A percentile compares a stretch with the other conserved stretches of the same genome.
Conservation (phyloP, 2,888 invertebrate species). For the Nudaria mundana region DNA sequence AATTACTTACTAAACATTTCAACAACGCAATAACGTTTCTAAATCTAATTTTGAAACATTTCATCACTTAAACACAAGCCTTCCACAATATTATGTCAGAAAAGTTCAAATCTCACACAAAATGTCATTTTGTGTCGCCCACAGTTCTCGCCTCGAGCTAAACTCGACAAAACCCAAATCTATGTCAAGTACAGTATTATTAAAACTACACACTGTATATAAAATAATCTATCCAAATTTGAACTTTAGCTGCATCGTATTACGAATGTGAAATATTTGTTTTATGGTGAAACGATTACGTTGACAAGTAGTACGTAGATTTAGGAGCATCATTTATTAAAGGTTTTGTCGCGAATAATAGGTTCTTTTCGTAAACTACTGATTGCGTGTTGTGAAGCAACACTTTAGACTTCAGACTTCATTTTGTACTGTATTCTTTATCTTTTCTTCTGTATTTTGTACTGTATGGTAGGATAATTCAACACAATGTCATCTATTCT, state of each 20-base stretch:
- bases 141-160: conserved; percentile 41
- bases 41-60: no score
- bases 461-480: no score
- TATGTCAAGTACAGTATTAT: conserved; percentile 53
- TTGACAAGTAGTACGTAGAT: conserved; percentile 29
- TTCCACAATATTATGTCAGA: conserved; percentile 14
- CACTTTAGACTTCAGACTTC: no score
- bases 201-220: conserved; percentile 7
- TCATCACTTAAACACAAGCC: no score
- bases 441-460: no score
- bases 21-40: not conserved
- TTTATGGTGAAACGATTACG: conserved; percentile 9
- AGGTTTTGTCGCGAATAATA: conserved; percentile 45
- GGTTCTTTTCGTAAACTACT: conserved; percentile 4
- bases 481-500: no score
- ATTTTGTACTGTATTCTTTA: no score
- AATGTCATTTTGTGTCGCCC: conserved; percentile 48
- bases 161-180: conserved; percentile 42
- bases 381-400: no score
- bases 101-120: conserved; percentile 35
- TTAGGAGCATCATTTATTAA: conserved; percentile 38
- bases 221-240: conserved; percentile 6
- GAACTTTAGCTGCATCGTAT: conserved; percentile 6
- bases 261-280: conserved; percentile 1
- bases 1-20: no score